Base-by-base conservation (phyloP, 2,888 invertebrate genomes). In the Romanomermis culicivorax region DNA sequence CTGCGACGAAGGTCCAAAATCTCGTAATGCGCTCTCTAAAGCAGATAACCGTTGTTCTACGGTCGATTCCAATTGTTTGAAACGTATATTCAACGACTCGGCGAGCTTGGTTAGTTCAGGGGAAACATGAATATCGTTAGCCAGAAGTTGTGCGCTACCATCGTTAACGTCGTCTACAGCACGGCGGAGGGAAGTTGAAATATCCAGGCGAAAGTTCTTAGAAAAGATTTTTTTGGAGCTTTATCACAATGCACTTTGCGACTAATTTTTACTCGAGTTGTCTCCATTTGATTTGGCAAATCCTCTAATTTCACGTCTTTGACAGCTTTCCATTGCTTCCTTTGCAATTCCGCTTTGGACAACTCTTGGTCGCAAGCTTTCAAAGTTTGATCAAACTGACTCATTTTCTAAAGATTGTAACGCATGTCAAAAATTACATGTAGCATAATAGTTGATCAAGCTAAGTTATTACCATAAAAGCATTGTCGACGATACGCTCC, bases 91-190 rank as follows among this genome's bases (percentile, higher is more conserved):
- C 24, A 58, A n/a, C 23, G 56, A 3, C 17, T 58, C 56, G 2
- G 56, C 29, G 14, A 49, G 11, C 1, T 29, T n/a, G 1, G 42
- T 25, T 14, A 51, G 42, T 11, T 62, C 63, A 7, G 60, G 79
- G 2, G 81, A 80, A 59, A 83, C 77, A 61, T 79, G 76, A 60
- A 83, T 79, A 70, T 79, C 79, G 67, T 78, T 77, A 58, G 80
- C 79, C 56, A 80, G 78, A 61, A 83, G 79, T 61, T 79, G 75
- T 54, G 79, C 79, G 49, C 81, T 81, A 61, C 80, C 79, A 64
- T 81, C 80, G 68, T 82, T 80, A 36, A 82, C 78, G 64, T 81
- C 80, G 67, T 83, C 82, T 56, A 83, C 75, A 58, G 78, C 76
- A 58, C 79, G 75, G 63, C 82, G 80, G 55, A 83, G 73, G 25